Evolutionary conservation across 2,113 vertebrate genomes (phyloP), one percentile per base, ranked within the genome.

Genomic region (Eurystomus gularis): DNA sequence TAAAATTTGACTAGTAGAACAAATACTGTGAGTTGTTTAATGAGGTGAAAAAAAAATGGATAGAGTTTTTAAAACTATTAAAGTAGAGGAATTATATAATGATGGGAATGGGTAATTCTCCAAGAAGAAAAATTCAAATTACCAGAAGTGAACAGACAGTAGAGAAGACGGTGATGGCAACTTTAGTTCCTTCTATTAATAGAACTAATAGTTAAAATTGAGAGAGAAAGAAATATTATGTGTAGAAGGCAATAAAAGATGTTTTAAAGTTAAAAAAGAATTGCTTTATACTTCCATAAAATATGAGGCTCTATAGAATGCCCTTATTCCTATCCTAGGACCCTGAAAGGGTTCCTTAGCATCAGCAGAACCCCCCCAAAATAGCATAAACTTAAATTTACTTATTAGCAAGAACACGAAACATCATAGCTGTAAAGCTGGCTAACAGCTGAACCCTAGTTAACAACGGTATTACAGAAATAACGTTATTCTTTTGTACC

Each of bases 81-180:
- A 69, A 70, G 40, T n/a, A 57, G 86, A 76, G 49, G 29, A 87
- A 90, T 91, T 82, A 42, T 58, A 73, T 61, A 78, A 82, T 77
- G 15, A 87, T 39, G 18, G 37, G 19, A 79, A 72, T 40, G 10
- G 57, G 31, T 93, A 90, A 95, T 88, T 86, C 66, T 76, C 20
- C 37, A 87, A 39, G n/a, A 97, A 82, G 46, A 79, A 91, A 88
- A 93, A 87, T 46, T 62, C 58, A 86, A 87, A 82, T 85, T 93
- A 72, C 21, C 70, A 57, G 49, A 25, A 91, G 44, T 14, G 77
- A 96, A 82, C 31, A 80, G 55, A 77, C 44, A 85, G 62, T 23
- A 35, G 54, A 87, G 70, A 69, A 61, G n/a, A 88, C 13, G 0
- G 44, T 49, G 54, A 90, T 60, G 60, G 44, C 44, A 96, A 85